Percentiles rank a stretch among this genome's conserved stretches.
Evolutionary conservation across 2,113 vertebrate species (phyloP).

Genomic region (Taurulus bubalis): DNA sequence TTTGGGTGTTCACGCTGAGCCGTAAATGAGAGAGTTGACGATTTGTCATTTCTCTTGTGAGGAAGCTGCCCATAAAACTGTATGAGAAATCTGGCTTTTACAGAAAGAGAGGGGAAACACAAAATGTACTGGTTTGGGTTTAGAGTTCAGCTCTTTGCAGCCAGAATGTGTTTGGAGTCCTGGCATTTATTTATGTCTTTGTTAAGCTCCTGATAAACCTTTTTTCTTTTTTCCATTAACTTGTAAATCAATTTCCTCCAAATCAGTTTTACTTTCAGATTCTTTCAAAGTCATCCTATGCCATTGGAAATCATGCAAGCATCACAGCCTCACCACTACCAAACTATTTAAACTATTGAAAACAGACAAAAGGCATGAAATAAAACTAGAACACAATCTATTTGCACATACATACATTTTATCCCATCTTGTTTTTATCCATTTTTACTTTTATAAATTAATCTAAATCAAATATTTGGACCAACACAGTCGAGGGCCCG

Average conservation of each 20-base stretch:
- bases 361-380: background rate
- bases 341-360: background rate
- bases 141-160: background rate
- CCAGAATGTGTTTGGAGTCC: background rate
- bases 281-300: background rate
- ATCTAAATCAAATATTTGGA: slow-evolving; percentile 3
- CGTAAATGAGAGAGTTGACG: slow-evolving; percentile 41
- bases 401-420: background rate
- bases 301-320: background rate
- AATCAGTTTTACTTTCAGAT: background rate
- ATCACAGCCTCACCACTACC: background rate
- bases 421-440: background rate
- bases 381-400: background rate
- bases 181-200: background rate
- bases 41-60: slow-evolving; percentile 31
- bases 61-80: slow-evolving; percentile 24
- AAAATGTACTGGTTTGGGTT: background rate
- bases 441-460: background rate
- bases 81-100: slow-evolving; percentile 23
- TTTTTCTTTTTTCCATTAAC: background rate
- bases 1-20: slow-evolving; percentile 52
- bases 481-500: background rate
- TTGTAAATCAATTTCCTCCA: background rate
- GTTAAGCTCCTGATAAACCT: background rate
- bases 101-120: slow-evolving; percentile 23